Percentiles rank a stretch among this genome's conserved stretches.
Evolutionary conservation across 2,113 vertebrate species (phyloP).

Genomic region (Dasyornis broadbenti): DNA sequence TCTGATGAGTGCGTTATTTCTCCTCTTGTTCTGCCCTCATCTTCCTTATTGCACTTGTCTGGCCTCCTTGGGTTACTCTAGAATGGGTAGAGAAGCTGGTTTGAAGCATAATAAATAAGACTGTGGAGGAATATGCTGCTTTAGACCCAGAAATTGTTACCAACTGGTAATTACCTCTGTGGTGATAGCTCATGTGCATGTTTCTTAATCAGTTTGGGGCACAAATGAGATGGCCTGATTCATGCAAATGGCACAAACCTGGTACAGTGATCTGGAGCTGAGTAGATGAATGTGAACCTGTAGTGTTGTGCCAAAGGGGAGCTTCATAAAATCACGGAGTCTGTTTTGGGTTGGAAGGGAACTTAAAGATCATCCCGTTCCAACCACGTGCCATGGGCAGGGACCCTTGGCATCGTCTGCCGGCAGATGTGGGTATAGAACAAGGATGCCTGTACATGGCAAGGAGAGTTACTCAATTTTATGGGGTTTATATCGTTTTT

Average conservation of each 20-base stretch:
- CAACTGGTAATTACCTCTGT: neutral
- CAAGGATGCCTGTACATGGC: neutral
- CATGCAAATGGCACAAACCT: neutral
- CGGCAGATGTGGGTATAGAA: neutral
- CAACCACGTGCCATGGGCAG: neutral
- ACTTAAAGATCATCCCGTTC: neutral
- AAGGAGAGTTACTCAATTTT: neutral
- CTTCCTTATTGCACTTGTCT: neutral
- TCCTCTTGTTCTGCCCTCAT: neutral
- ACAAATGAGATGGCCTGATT: neutral
- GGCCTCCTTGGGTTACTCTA: neutral
- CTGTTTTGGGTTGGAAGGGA: neutral
- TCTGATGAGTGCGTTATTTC: neutral
- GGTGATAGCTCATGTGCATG: neutral
- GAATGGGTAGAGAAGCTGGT: neutral
- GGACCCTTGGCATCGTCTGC: neutral
- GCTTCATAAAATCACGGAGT: neutral
- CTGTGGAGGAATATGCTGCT: neutral
- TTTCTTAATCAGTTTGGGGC: neutral
- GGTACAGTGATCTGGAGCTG: neutral
- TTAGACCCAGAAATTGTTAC: neutral
- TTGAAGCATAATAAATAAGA: neutral
- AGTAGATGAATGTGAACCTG: neutral
- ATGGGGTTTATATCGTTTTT: rapidly evolving
- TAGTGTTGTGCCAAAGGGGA: neutral